Percentiles rank a stretch among this genome's conserved stretches.
Conservation (phyloP, 1,140 invertebrate genomes). For the Monochamus saltuarius region DNA sequence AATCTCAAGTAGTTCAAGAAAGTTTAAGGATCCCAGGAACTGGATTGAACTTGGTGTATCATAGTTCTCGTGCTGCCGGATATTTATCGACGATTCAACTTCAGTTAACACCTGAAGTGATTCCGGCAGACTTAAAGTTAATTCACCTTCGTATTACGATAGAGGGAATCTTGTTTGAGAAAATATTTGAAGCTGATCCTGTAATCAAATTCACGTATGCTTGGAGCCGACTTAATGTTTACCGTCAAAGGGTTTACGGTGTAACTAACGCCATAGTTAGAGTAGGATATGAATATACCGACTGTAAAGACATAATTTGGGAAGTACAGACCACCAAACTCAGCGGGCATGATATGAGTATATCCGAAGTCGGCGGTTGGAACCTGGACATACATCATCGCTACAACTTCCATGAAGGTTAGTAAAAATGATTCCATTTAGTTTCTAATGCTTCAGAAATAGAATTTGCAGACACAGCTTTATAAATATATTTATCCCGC, state of each 20-base stretch:
- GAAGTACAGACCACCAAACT: slow-evolving; percentile 92
- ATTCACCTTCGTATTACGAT: slow-evolving; percentile 91
- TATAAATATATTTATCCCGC: slow-evolving; percentile 31
- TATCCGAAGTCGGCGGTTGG: slow-evolving; percentile 95
- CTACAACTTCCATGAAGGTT: slow-evolving; percentile 96
- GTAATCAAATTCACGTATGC: slow-evolving; percentile 95
- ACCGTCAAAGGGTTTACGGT: slow-evolving; percentile 90
- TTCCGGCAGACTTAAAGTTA: slow-evolving; percentile 76
- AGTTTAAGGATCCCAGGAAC: slow-evolving; percentile 91
- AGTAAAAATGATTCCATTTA: too few species aligned
- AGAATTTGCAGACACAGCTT: neutral
- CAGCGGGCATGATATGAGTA: slow-evolving; percentile 94
- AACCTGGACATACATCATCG: slow-evolving; percentile 96
- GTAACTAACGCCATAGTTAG: slow-evolving; percentile 89
- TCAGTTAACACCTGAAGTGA: slow-evolving; percentile 83
- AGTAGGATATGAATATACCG: slow-evolving; percentile 93
- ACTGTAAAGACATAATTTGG: slow-evolving; percentile 93
- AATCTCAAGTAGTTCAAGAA: slow-evolving; percentile 95
- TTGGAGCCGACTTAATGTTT: slow-evolving; percentile 96
- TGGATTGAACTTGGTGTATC: slow-evolving; percentile 90
- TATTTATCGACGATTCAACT: slow-evolving; percentile 94
- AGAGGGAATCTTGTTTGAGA: slow-evolving; percentile 91
- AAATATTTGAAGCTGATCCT: slow-evolving; percentile 92
- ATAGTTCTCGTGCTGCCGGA: slow-evolving; percentile 87
- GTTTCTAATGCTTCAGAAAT: too few species aligned